Base-by-base conservation (phyloP, 2,888 invertebrate species). In the Sarcophaga caerulescens region DNA sequence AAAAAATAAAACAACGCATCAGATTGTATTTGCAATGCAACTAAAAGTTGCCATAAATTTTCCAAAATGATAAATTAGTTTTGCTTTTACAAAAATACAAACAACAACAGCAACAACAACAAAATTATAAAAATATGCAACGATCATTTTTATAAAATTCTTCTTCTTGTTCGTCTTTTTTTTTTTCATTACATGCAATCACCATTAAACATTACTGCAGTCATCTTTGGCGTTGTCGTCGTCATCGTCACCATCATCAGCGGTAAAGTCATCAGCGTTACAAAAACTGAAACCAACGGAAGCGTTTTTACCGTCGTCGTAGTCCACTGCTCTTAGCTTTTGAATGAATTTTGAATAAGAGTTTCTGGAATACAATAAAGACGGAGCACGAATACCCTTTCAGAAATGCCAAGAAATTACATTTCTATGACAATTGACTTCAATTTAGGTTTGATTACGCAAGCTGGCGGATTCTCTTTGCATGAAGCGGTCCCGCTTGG, bases 21-120 rank as follows among this genome's bases (percentile, higher is more conserved):
- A 63, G 45, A 44, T 25, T 85, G 57, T 44, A 65, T 82, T 70
- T 75, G 60, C 68, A 73, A 81, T 78, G 63, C 82, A 85, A 85
- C 81, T 82, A 74, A 85, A 77, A 87, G 89, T 88, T 89, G 91
- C 90, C 89, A 91, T 92, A 91, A 91, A 92, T 92, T 91, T 85
- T 88, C 87, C 89, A 88, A 91, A 90, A 92, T 91, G 92, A 91
- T 92, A 91, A 92, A 91, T 91, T 91, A 89, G 89, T 88, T 89
- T 79, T 85, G 68, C 82, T 79, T 60, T 70, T 70, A 52, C 52
- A 17, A 17, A 52, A 4, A 52, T 23, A 10, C 11, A 35, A n/a
- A 60, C 66, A 45, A 25, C 25, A 66, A 76, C 77, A 73, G 57
- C 73, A 63, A 66, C 23, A 52, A 23, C 10, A 75, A 52, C 14